Conservation (phyloP, 2,888 invertebrate genomes). For the Augochlorella aurata region DNA sequence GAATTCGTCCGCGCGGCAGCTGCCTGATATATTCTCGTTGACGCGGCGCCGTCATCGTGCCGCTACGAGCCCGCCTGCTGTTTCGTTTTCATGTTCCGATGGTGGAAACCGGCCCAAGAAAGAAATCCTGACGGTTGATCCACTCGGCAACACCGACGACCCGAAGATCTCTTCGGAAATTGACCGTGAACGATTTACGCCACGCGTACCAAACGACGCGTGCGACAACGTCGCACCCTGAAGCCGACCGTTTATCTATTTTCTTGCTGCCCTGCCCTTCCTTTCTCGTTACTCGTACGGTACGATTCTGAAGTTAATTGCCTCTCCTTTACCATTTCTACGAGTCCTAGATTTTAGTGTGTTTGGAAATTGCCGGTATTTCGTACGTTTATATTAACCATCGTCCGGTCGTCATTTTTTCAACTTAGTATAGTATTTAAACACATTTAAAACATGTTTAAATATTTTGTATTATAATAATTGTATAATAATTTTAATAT, state of each 20-base stretch:
- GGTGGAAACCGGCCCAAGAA: slow-evolving; percentile 5
- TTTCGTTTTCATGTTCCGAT: slow-evolving; percentile 62
- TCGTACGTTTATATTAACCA: too few relatives aligned
- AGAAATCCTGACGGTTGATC: slow-evolving; percentile 27
- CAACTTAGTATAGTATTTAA: too few relatives aligned
- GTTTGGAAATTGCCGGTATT: too few relatives aligned
- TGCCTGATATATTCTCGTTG: slow-evolving; percentile 63
- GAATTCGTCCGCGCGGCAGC: slow-evolving; percentile 59
- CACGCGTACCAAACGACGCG: slow-evolving; percentile 39
- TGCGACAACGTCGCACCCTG: slow-evolving; percentile 35
- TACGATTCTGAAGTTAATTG: not conserved
- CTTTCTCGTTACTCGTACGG: not conserved
- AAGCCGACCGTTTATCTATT: not conserved
- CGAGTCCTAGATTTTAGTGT: not conserved
- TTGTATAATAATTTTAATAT: too few relatives aligned
- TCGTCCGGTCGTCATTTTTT: too few relatives aligned
- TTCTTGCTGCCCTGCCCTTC: not conserved
- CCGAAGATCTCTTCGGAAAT: slow-evolving; percentile 44
- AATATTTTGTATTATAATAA: too few relatives aligned
- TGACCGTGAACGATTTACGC: slow-evolving; percentile 60
- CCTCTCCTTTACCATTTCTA: not conserved
- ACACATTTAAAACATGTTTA: too few relatives aligned
- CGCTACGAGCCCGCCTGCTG: slow-evolving; percentile 58
- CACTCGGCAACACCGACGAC: slow-evolving; percentile 17
- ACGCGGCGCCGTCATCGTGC: slow-evolving; percentile 59